phyloP scores from a whole-genome alignment of 2,797 vertebrate species.

The Threskiornis aethiopicus region DNA sequence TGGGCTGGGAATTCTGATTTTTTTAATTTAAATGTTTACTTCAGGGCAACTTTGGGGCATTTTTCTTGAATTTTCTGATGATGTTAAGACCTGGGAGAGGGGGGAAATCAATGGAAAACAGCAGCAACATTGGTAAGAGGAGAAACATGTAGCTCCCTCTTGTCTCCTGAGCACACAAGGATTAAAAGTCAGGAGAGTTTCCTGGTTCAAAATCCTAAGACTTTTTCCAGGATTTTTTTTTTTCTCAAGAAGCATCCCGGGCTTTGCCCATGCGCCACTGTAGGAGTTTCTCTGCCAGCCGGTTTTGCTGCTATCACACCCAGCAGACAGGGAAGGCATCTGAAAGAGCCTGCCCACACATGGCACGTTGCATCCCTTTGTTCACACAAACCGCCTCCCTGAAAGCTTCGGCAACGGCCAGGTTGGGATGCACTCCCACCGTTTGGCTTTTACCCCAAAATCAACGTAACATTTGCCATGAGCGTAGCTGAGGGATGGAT shows the following conservation, averaged over 20 bases:
- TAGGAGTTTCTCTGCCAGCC: background rate
- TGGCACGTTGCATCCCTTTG: background rate
- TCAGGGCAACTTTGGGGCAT: background rate
- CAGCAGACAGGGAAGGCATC: background rate
- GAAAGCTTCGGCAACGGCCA: background rate
- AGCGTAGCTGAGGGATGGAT: background rate
- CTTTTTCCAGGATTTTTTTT: background rate
- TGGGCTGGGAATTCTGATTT: background rate
- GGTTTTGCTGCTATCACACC: background rate
- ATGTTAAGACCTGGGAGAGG: background rate
- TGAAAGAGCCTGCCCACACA: background rate
- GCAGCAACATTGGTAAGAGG: background rate
- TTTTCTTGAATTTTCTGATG: background rate
- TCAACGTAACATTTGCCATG: fast-evolving
- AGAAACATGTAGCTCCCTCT: background rate
- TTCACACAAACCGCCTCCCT: background rate
- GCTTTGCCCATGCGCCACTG: background rate
- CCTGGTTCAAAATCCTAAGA: background rate
- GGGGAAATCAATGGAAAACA: background rate
- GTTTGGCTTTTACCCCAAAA: background rate
- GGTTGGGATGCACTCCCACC: background rate
- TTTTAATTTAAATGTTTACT: constrained; percentile 11
- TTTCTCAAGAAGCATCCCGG: background rate
- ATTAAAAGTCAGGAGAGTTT: background rate
- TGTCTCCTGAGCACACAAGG: background rate